These are phyloP conservation scores for Onychomys leucogaster DNA, from an alignment of 2,797 vertebrate genomes.

Conservation along the genomic window DNA sequence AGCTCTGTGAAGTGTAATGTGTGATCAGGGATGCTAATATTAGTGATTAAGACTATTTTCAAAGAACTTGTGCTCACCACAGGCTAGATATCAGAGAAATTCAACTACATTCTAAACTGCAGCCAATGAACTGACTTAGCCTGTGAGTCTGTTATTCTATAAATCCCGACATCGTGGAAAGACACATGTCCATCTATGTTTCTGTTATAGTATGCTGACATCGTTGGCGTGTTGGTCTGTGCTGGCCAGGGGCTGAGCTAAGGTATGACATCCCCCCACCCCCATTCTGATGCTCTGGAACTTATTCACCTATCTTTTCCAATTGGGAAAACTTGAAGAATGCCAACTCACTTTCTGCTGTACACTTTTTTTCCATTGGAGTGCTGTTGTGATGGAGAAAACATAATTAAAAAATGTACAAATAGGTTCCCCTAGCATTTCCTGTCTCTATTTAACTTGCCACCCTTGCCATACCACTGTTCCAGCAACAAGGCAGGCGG, in stretches of 20 bases:
- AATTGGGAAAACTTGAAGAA: neutral
- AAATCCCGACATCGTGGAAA: neutral
- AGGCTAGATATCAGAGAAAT: neutral
- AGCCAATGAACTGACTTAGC: neutral
- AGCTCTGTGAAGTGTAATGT: neutral
- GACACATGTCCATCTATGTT: neutral
- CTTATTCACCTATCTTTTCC: neutral
- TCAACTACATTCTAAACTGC: neutral
- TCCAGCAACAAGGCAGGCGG: neutral
- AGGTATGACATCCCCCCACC: neutral
- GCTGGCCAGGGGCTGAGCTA: neutral
- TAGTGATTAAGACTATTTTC: neutral
- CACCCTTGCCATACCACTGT: neutral
- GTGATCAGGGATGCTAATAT: neutral
- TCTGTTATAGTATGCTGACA: neutral
- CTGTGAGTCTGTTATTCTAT: neutral
- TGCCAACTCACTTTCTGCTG: constrained; percentile 27
- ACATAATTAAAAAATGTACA: constrained; percentile 29
- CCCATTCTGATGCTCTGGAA: constrained; percentile 24
- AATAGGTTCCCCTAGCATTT: neutral
- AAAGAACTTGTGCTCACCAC: neutral
- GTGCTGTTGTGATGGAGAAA: constrained; percentile 35
- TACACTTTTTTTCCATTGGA: constrained; percentile 5
- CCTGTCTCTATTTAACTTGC: neutral
- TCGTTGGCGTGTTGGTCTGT: neutral